These are phyloP conservation scores for Temnothorax nylanderi DNA, from an alignment of 1,140 invertebrate species.

Conservation along the genomic window DNA sequence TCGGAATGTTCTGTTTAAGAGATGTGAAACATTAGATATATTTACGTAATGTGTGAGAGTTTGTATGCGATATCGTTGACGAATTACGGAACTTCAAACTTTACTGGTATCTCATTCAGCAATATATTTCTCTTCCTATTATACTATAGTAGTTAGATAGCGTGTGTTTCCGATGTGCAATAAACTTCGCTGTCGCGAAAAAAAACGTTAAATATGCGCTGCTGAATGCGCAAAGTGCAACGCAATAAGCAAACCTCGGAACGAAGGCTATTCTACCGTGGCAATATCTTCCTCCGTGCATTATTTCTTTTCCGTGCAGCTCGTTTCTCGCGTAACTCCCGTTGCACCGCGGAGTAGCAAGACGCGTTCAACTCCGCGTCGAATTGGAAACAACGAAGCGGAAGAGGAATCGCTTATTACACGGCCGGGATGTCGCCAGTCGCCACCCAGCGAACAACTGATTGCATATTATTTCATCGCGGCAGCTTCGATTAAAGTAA, in stretches of 20 bases:
- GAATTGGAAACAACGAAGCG: constrained; percentile 34
- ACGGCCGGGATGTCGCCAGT: not conserved
- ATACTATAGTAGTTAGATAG: constrained; percentile 2
- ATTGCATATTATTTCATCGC: constrained; percentile 38
- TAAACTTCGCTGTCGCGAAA: not conserved
- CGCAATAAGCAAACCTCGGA: constrained; percentile 6
- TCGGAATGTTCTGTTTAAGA: not conserved
- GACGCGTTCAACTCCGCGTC: constrained; percentile 5
- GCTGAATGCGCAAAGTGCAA: not conserved
- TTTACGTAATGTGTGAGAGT: not conserved
- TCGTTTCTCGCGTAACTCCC: not conserved
- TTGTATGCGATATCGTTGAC: not conserved
- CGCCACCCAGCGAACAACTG: not conserved
- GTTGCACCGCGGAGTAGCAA: not conserved
- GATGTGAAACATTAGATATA: constrained; percentile 6
- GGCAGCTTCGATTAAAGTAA: constrained; percentile 38
- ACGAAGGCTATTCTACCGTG: not conserved
- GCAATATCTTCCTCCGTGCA: constrained; percentile 6
- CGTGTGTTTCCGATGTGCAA: not conserved
- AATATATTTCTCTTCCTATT: not conserved
- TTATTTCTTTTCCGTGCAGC: constrained; percentile 23
- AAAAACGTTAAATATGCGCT: not conserved
- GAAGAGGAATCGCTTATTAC: constrained; percentile 44
- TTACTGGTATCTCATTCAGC: not conserved
- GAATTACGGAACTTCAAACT: not conserved